Evolutionary conservation across 2,888 invertebrate genomes (phyloP).

Genomic region (Drosophila pseudotalamancana): DNA sequence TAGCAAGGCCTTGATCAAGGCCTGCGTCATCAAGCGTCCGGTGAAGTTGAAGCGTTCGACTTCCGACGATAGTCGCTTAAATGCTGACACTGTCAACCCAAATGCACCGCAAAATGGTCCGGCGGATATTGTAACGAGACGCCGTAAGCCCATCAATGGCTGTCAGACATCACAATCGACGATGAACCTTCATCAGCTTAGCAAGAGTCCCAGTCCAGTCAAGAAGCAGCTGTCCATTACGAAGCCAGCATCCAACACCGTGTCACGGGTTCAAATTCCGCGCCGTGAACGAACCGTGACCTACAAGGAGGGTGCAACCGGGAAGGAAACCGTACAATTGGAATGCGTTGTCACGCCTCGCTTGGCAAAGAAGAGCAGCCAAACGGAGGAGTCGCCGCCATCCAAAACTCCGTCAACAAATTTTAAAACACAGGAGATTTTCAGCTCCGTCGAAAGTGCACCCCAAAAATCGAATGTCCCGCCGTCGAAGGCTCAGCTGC

Average conservation of each 20-base stretch:
- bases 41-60: background rate
- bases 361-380: background rate
- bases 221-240: background rate
- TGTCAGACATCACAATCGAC: background rate
- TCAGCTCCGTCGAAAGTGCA: background rate
- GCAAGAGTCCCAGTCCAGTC: background rate
- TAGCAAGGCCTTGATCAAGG: background rate
- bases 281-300: background rate
- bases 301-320: background rate
- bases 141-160: background rate
- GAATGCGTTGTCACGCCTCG: background rate
- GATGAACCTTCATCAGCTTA: background rate
- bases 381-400: background rate
- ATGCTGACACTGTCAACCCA: background rate
- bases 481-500: constrained; percentile 25
- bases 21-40: background rate
- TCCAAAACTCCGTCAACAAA: background rate
- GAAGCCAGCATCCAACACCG: background rate
- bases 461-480: background rate
- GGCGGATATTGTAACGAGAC: background rate
- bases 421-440: background rate
- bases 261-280: no score
- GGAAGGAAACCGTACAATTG: background rate
- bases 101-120: background rate
- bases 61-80: background rate